Conservation (phyloP, 2,888 invertebrate species). For the Pandemis heparana region DNA sequence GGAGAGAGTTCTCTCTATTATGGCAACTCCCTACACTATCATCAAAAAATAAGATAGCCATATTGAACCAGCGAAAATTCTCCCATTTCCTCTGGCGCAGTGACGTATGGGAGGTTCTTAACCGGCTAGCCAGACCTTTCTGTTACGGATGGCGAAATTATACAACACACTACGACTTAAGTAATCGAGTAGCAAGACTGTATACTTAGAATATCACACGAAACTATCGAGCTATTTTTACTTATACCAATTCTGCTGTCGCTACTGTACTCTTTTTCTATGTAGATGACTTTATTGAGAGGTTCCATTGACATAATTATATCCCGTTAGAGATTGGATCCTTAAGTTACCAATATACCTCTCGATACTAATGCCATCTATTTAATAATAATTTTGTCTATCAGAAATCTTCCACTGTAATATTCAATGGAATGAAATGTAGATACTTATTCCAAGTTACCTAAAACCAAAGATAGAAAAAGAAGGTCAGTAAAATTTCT, state of each 20-base stretch:
- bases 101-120: neutral
- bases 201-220: neutral
- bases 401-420: too few relatives aligned
- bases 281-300: too few relatives aligned
- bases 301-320: too few relatives aligned
- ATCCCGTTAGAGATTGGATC: too few relatives aligned
- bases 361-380: too few relatives aligned
- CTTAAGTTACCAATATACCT: neutral
- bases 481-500: too few relatives aligned
- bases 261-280: too few relatives aligned
- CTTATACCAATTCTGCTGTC: too few relatives aligned
- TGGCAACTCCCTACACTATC: too few relatives aligned
- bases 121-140: neutral
- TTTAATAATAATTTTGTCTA: neutral
- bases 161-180: constrained; percentile 4
- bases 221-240: neutral
- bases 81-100: neutral
- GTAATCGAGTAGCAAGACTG: neutral
- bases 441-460: neutral
- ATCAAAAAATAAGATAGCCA: neutral
- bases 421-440: too few relatives aligned
- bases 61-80: neutral
- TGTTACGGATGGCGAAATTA: constrained; percentile 9
- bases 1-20: too few relatives aligned
- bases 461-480: neutral